Conservation (phyloP, 2,113 vertebrate species). For the Rhinoderma darwinii region DNA sequence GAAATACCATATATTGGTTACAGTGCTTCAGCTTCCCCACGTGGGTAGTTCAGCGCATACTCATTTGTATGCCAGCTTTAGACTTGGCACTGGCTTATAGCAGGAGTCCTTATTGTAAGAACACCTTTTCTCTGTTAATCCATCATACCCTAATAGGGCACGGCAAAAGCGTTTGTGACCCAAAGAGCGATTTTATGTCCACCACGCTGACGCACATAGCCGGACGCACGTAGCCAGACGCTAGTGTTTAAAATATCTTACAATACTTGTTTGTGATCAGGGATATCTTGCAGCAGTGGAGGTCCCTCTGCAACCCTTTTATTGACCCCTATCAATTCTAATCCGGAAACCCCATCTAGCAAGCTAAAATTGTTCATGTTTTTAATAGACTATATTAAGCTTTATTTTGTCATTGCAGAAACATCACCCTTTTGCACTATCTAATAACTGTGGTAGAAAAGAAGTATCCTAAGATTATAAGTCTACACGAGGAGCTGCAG, state of each 20-base stretch:
- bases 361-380: neutral
- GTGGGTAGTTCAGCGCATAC: neutral
- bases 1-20: neutral
- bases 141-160: neutral
- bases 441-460: constrained; percentile 97
- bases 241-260: no score
- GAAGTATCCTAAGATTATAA: constrained; percentile 95
- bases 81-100: neutral
- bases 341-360: no score
- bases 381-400: neutral
- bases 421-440: constrained; percentile 97
- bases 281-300: no score
- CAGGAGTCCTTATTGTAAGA: neutral
- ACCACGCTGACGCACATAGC: no score
- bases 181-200: no score
- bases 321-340: no score
- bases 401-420: constrained; percentile 74
- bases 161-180: neutral
- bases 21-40: neutral
- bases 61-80: neutral
- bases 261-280: no score
- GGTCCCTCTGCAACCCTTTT: no score
- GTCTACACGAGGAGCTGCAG: constrained; percentile 86
- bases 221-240: no score
- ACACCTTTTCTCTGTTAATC: neutral